Base-by-base conservation (phyloP, 2,797 vertebrate species). In the Sardinella longiceps region DNA sequence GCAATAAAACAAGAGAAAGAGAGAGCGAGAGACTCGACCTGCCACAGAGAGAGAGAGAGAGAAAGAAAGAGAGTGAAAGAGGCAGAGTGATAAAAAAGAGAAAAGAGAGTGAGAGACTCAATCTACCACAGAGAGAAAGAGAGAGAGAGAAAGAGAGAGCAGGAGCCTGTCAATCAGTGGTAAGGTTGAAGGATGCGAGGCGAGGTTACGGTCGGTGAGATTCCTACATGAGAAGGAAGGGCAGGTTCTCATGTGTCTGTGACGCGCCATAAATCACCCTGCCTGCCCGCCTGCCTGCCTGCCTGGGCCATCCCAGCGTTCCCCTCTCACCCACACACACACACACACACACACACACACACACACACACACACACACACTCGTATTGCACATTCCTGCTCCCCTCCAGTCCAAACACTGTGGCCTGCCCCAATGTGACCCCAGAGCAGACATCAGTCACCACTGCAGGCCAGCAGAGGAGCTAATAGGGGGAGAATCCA, bases 401-500 rank as follows among this genome's bases (percentile, higher is more conserved):
- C 66, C 14, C 33, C 66, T 7, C 10, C 15, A 74, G 18, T 74
- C 30, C 5, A 74, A 74, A 39, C 33, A 74, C 15, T 20, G 66
- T 33, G 66, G 33, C 66, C 66, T 74, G 66, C 30, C 66, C 66
- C 30, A 37, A 39, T 15, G 66, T 39, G 66, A 74, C 66, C 66
- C 66, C 30, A 20, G 2, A 20, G 14, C 37, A 74, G 30, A 28
- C 66, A 74, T 74, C 66, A 74, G 66, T 74, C 66, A 74, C 66
- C 66, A 74, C 66, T 74, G 66, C 30, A 74, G 39, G 66, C 12
- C 30, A 39, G 39, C 66, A 74, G 12, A 18, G 23, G 66, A 33
- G 66, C 33, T 74, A 74, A 74, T 74, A 74, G 66, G 14, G 66
- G 66, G 30, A 74, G 66, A 74, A 39, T 39, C 33, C 66, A 33